Base-by-base conservation (phyloP, 2,888 invertebrate species). In the Melolontha melolontha region DNA sequence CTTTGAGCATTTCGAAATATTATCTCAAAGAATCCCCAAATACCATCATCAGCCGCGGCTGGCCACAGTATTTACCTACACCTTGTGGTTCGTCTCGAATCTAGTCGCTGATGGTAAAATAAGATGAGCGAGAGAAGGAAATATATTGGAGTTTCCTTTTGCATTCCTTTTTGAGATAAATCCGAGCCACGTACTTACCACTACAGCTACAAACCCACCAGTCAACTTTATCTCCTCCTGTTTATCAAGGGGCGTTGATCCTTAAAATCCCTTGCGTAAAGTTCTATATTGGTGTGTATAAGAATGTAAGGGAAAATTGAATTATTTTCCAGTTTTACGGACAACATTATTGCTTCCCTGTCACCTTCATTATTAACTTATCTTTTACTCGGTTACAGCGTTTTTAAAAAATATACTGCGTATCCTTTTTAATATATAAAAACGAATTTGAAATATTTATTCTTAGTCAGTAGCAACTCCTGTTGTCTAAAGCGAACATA, bases 291-390 rank as follows among this genome's bases (percentile, higher is more conserved):
- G 41, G 42, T 6, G 47, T 47, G 17, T 62, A 47, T 49, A 62
- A 62, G 59, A 62, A 62, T 62, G 59, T 62, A 47, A 14, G 47
- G 10, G 59, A 47, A 62, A 62, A 62, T 62, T 62, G 47, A 62
- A 62, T 39, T 62, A 49, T 62, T 62, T 62, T 62, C 59, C 59
- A 39, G 47, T 14, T 62, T 47, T 47, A n/a, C 34, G 59, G 47
- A 34, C 59, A 62, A 10, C 47, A 29, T 62, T 47, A 62, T 62
- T 62, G 47, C 47, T 62, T 59, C 44, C 59, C 59, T 47, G 49
- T 62, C 59, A 47, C 47, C 34, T 34, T 62, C 44, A 10, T 62
- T 62, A 47, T 62, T 47, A 62, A 62, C 17, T 62, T 62, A 62
- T 47, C 29, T 34, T 47, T 17, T 29, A 34, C 59, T 62, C 1